Evolutionary conservation across 2,888 invertebrate species (phyloP), one percentile per base, ranked within the genome.

Genomic region (Dolichomitus sp.): DNA sequence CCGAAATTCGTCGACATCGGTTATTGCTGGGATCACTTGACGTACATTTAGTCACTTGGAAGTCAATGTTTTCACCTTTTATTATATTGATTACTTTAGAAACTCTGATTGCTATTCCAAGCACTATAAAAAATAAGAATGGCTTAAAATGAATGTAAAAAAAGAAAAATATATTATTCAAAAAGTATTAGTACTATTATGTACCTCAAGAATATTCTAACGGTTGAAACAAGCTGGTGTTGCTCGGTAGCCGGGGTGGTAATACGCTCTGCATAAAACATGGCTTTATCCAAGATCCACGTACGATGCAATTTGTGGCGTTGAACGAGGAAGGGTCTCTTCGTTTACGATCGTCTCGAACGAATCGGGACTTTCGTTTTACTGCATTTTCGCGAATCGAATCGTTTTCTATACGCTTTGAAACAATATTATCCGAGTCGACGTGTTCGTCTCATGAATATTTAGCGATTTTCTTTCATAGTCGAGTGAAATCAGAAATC

Each of bases 211-310:
- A 23, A 4, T 40, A 23, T 6, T 50, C 37, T 11, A 48, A 27
- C 37, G 19, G 9, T 23, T 33, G 11, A 63, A n/a, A 45, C 14
- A 17, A 63, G 19, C 12, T 72, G 14, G 19, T 59, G 12, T 63
- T 54, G 30, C 14, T 52, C 63, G 70, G 52, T 12, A 33, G 70
- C 52, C 40, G 30, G 61, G 37, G 33, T 63, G 63, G 75, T 80
- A 80, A 83, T 83, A 63, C 59, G 27, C 50, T 75, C 63, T 79
- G 72, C 79, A 81, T 84, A 79, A 84, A 79, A 77, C 81, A 81
- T 84, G 78, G 52, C 59, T 63, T 19, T 76, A 81, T 81, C 65
- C 66, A 45, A 52, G 45, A 68, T 50, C 48, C 59, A 70, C 54
- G 59, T 76, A 76, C 75, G 37, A 73, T 66, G 76, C 76, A 68